A percentile compares a stretch with the other conserved stretches of the same genome.
Evolutionary conservation across 2,113 vertebrate genomes (phyloP).

Genomic region (Pyrgilauda ruficollis): DNA sequence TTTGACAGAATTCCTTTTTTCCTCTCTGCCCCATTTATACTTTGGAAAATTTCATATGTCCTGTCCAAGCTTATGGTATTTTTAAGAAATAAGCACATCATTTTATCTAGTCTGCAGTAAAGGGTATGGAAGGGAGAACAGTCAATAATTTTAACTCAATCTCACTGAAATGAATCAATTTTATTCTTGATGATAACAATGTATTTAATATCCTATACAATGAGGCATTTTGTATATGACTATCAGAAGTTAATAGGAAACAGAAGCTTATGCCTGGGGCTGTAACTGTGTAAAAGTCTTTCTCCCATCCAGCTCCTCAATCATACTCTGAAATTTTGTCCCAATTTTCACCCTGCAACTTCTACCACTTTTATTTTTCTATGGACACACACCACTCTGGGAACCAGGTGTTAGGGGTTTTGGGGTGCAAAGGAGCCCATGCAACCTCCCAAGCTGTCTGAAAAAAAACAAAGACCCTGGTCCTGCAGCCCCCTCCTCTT

Average conservation of each 20-base stretch:
- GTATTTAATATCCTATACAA: constrained; percentile 3
- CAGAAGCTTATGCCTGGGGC: background rate
- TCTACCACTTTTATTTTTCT: background rate
- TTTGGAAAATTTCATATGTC: background rate
- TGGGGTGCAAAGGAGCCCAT: background rate
- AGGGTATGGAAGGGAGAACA: background rate
- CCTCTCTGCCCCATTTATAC: background rate
- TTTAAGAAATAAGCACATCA: constrained; percentile 1
- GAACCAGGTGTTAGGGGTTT: background rate
- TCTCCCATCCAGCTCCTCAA: background rate
- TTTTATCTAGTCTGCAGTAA: background rate
- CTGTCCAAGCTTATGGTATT: background rate
- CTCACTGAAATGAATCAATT: background rate
- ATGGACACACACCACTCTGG: background rate
- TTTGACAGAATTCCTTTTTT: background rate
- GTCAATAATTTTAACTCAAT: background rate
- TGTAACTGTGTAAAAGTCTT: background rate
- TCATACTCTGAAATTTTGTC: background rate
- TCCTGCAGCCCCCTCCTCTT: background rate
- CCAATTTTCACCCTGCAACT: background rate
- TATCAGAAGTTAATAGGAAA: background rate
- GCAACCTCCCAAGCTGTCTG: accelerated
- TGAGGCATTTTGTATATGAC: background rate
- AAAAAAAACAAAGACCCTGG: background rate
- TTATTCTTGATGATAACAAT: background rate